Conservation (phyloP, 1,140 invertebrate species). For the Magallana gigas region DNA sequence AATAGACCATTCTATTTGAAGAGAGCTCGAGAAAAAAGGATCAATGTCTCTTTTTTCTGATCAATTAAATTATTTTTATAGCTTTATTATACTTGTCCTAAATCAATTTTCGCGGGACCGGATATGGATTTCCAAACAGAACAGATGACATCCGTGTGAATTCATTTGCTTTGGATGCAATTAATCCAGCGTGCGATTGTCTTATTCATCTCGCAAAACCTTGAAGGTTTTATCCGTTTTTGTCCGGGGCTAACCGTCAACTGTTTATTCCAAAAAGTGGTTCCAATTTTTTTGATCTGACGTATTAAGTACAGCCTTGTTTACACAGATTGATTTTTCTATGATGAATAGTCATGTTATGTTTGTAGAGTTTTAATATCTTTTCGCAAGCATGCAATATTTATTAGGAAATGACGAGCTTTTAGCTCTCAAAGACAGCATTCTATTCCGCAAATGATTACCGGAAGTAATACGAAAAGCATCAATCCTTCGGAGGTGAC, state of each 20-base stretch:
- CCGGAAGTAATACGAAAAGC: background rate
- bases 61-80: constrained; percentile 13
- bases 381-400: constrained; percentile 31
- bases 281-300: background rate
- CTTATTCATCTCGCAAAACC: background rate
- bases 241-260: background rate
- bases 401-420: constrained; percentile 28
- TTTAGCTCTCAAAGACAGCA: constrained; percentile 20
- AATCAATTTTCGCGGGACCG: background rate
- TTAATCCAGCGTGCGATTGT: constrained; percentile 9
- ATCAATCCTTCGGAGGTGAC: constrained; percentile 2
- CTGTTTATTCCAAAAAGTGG: background rate
- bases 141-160: background rate
- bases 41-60: background rate
- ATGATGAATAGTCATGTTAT: background rate
- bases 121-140: background rate
- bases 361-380: constrained; percentile 28
- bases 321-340: constrained; percentile 24
- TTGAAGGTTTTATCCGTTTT: constrained; percentile 1
- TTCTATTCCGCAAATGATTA: background rate
- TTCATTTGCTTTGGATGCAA: background rate
- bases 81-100: constrained; percentile 3
- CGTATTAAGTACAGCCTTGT: constrained; percentile 3
- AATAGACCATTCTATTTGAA: background rate
- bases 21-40: background rate